Conservation (phyloP, 1,140 invertebrate species). For the Holcopasites calliopsidis region DNA sequence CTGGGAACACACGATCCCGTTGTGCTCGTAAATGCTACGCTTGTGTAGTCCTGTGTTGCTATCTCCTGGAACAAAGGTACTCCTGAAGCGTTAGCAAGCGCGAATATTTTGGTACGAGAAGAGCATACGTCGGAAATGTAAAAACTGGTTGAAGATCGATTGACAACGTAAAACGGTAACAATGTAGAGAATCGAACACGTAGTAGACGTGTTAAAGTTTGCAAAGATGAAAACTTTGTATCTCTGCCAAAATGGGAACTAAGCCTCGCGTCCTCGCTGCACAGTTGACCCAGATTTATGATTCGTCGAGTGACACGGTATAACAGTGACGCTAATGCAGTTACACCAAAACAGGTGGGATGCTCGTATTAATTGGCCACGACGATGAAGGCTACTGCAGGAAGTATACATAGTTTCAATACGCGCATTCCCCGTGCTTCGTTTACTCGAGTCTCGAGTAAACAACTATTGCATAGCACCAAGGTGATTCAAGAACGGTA, state of each 20-base stretch:
- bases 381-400: neutral
- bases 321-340: conserved; percentile 41
- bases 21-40: conserved; percentile 86
- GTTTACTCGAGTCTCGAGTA: too few relatives aligned
- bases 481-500: too few relatives aligned
- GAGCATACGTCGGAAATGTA: too few relatives aligned
- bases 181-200: too few relatives aligned
- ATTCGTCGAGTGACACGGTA: conserved; percentile 49
- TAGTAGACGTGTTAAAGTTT: neutral
- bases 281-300: conserved; percentile 70
- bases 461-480: too few relatives aligned
- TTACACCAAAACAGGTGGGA: conserved; percentile 1
- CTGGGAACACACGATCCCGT: conserved; percentile 92
- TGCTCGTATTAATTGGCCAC: too few relatives aligned
- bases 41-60: conserved; percentile 85
- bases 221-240: neutral
- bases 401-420: neutral
- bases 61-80: conserved; percentile 81
- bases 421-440: neutral
- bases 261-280: conserved; percentile 61
- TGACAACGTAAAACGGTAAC: neutral
- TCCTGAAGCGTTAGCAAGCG: conserved; percentile 19
- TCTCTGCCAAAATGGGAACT: conserved; percentile 42
- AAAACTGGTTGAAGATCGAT: neutral
- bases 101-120: neutral